Base-by-base conservation (phyloP, 92 coral and sea anemone species). In the Virgularia gustaviana region DNA sequence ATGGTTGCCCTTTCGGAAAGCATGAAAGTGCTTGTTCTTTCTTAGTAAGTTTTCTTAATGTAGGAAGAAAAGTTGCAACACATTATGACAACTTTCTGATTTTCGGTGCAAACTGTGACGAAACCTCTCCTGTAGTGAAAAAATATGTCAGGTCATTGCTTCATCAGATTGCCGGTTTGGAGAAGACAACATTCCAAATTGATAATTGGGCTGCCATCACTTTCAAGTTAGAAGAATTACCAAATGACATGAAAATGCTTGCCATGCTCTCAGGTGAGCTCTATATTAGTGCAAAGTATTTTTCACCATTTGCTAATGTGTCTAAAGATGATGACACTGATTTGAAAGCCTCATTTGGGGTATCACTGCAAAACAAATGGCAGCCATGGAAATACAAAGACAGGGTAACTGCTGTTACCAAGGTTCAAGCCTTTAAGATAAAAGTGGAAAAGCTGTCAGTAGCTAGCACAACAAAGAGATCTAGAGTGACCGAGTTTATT, bases 221-320 rank as follows among this genome's bases (percentile, higher is more conserved):
- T 20, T 81, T 81, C 56, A 15, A 0, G 23, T 18, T 53, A 25
- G 23, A 53, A 22, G 60, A 53, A 25, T 25, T 53, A 16, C 60
- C 60, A 53, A 53, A 53, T 25, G 60, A 53, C 1, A 1, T 2
- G 60, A 53, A 53, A 25, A 53, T 53, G 60, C 60, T 53, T 15
- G 60, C 60, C 16, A 53, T 53, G 60, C 60, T 53, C 10, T 11
- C 20, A 13, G 60, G 60, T 20, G 45, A 39, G 62, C 76, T 85
- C 9, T 27, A 79, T 9, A 88, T 63, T 75, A 15, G 78, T 47
- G 87, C 89, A 29, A 85, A 75, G 3, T 16, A 75, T 76, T 79
- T 84, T 84, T 79, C 88, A 9, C 20, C 85, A 6, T 83, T 89
- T 80, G 89, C 78, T 15, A 81, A 86, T 86, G 89, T 78, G 60